Base-by-base conservation (phyloP, 2,888 invertebrate genomes). In the Hypselothyrea guttata region DNA sequence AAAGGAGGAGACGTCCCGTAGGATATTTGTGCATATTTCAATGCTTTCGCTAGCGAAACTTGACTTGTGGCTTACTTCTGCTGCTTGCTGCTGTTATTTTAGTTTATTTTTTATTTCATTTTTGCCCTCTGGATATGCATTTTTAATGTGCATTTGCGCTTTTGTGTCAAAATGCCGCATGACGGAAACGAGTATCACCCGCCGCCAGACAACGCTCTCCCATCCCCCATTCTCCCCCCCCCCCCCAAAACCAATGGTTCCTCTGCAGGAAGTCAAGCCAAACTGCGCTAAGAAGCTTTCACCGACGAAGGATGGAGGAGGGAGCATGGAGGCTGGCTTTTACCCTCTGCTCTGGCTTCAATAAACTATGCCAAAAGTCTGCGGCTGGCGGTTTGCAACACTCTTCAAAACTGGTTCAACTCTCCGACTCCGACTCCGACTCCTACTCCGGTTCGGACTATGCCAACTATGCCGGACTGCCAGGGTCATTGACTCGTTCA, bases 121-220 rank as follows among this genome's bases (percentile, higher is more conserved):
- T 30, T 37, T 65, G 66, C 31, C 76, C 84, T 57, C 68, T 68
- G 76, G 78, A 79, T 83, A 83, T 78, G 78, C 84, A 78, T 83
- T 78, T 78, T 78, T 78, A 78, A 78, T 78, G 81, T 76, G 81
- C 84, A 78, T 83, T 78, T 83, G 84, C 63, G 84, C 81, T 79
- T 79, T 83, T 78, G 76, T 78, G 78, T 78, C 81, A 79, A 78
- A 79, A 79, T 72, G 76, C 53, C 76, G 75, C 79, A 75, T 72
- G 79, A 79, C 73, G 59, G 69, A 63, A 77, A 67, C 66, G 70
- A 76, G 71, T 63, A 48, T 58, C 77, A 55, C 41, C 59, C 73
- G 57, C 68, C 52, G 13, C 31, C 46, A 28, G 27, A 13, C 51
- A 7, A 33, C 28, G n/a, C 2, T 1, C 38, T 5, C 33, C 2